Percentiles rank a stretch among this genome's conserved stretches.
Conservation (phyloP, 2,888 invertebrate species). For the Lampropteryx suffumata region DNA sequence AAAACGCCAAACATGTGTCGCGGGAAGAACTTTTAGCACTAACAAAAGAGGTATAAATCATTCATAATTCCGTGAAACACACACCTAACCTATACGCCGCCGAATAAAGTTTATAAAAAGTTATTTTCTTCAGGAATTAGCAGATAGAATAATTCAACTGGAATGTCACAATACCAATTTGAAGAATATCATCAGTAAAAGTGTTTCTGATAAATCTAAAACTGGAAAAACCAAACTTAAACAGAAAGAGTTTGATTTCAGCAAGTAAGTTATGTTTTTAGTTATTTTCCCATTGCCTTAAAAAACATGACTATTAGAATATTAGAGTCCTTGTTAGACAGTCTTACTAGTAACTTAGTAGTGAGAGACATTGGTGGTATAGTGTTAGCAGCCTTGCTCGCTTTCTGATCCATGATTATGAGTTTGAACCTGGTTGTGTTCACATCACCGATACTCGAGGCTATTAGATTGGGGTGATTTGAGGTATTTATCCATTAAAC, state of each 20-base stretch:
- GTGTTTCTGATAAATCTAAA: constrained; percentile 44
- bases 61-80: not conserved
- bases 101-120: constrained; percentile 6
- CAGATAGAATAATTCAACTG: constrained; percentile 87
- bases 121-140: constrained; percentile 83
- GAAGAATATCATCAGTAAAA: constrained; percentile 86
- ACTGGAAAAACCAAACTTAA: constrained; percentile 31
- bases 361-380: too few relatives aligned
- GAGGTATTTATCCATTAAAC: too few relatives aligned
- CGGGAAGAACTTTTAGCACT: constrained; percentile 54
- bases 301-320: too few relatives aligned
- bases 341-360: too few relatives aligned
- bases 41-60: constrained; percentile 58
- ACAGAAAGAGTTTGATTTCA: constrained; percentile 84
- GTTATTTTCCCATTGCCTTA: too few relatives aligned
- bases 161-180: constrained; percentile 91
- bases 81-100: constrained; percentile 37
- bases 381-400: too few relatives aligned
- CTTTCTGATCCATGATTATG: too few relatives aligned
- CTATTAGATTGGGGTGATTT: too few relatives aligned
- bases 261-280: constrained; percentile 59
- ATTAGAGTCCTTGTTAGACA: too few relatives aligned
- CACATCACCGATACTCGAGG: too few relatives aligned
- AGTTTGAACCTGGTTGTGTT: too few relatives aligned
- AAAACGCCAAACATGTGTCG: constrained; percentile 40